These are phyloP conservation scores for Ichneumoninae sp. DNA, from an alignment of 2,888 invertebrate genomes.

Conservation along the genomic window DNA sequence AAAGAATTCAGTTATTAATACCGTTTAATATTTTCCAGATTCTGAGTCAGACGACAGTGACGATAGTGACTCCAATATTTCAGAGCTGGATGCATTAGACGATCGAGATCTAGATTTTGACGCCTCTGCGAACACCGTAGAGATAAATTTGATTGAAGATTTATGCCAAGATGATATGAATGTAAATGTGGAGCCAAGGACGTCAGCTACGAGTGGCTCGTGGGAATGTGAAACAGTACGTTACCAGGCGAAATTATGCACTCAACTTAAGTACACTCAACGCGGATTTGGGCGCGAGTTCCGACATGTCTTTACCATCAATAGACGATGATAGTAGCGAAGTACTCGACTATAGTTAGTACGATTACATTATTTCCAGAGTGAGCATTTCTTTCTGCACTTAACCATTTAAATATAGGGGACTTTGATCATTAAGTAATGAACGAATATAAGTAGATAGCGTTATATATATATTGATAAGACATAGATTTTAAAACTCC, in stretches of 20 bases:
- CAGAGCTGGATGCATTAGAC: slow-evolving; percentile 17
- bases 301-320: not conserved
- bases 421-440: no score
- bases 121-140: slow-evolving; percentile 12
- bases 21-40: slow-evolving; percentile 30
- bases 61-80: slow-evolving; percentile 27
- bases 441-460: no score
- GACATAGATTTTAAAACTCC: no score
- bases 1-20: no score
- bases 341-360: not conserved
- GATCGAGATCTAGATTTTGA: slow-evolving; percentile 6
- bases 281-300: not conserved
- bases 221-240: no score
- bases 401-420: no score
- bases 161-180: slow-evolving; percentile 3
- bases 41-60: not conserved
- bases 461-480: no score
- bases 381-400: not conserved
- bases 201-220: slow-evolving; percentile 21
- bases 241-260: slow-evolving; percentile 11
- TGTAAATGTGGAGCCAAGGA: not conserved
- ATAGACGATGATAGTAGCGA: slow-evolving; percentile 1
- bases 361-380: not conserved
- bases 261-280: slow-evolving; percentile 8
- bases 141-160: not conserved